Base-by-base conservation (phyloP, 2,888 invertebrate genomes). In the Tricholauxania praeusta region DNA sequence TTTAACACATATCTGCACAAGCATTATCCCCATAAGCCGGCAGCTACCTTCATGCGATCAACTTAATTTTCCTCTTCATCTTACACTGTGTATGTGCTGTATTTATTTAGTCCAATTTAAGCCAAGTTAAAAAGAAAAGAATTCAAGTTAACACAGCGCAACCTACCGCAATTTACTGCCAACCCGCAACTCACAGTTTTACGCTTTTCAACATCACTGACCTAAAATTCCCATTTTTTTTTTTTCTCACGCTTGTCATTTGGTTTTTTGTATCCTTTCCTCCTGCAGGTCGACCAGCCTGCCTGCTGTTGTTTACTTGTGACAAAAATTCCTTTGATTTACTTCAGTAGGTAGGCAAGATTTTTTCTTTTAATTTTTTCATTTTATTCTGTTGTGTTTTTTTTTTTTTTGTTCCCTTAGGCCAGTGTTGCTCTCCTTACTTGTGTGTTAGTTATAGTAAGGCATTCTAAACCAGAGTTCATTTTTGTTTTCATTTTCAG, bases 41-140 rank as follows among this genome's bases (percentile, higher is more conserved):
- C 66, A 49, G 19, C 52, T 65, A 28, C 15, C 14, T 28, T 51
- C 68, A 68, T 47, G 14, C 22, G 49, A 32, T 22, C 49, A 57
- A 48, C 63, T 70, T 71, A 63, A 22, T 71, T 63, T 53, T 55
- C 49, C 53, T 17, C 49, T 65, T 71, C 55, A 55, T 55, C 19
- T 53, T 52, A 6, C 39, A 10, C 15, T 53, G 59, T 53, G 63
- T 62, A 5, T 22, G n/a, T 72, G 32, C 19, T 14, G 32, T 72
- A 62, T 66, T 72, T 72, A 67, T 51, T 60, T 67, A 66, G 62
- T 62, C 72, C 67, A 60, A 62, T 72, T 72, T 72, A 47, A 60
- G 63, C 47, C 17, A 8, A 39, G 39, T 10, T 39, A 39, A 39
- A 39, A 39, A 5, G 10, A 39, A 39, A 4, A 39, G 6, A 39